Evolutionary conservation across 2,113 vertebrate species (phyloP).

Genomic region (Chroicocephalus ridibundus): DNA sequence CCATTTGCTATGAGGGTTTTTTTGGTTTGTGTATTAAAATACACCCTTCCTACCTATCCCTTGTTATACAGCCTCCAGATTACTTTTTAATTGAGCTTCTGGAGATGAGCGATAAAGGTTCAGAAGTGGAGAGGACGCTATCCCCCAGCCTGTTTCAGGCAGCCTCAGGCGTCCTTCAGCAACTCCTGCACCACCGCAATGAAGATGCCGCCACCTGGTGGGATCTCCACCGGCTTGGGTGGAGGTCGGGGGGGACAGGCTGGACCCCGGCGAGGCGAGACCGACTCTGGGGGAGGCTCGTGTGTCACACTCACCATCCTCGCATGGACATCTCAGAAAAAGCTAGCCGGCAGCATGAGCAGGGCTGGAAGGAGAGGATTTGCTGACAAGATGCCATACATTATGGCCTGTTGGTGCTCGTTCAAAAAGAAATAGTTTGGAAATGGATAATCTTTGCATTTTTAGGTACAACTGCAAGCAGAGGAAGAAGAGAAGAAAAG

Average conservation of each 20-base stretch:
- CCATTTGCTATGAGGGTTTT: accelerated
- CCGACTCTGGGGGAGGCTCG: neutral
- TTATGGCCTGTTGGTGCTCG: neutral
- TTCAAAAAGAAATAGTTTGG: neutral
- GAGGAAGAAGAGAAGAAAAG: no score
- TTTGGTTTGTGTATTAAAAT: neutral
- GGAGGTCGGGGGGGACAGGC: neutral
- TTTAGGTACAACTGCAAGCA: neutral
- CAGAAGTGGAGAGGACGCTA: neutral
- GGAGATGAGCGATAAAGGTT: neutral
- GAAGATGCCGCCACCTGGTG: conserved; percentile 66
- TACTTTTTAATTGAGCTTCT: neutral
- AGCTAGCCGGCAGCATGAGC: neutral
- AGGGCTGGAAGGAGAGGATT: neutral
- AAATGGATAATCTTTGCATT: neutral
- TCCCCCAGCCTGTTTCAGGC: neutral
- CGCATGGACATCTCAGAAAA: accelerated
- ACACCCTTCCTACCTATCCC: neutral
- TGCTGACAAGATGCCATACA: neutral
- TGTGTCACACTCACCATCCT: neutral
- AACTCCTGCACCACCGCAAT: neutral
- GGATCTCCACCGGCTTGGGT: neutral
- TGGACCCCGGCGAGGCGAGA: neutral
- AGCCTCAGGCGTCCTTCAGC: neutral
- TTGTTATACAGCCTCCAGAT: neutral